These are phyloP conservation scores for Bombyx mori DNA, from an alignment of 1,140 invertebrate genomes.

Conservation along the genomic window ASM3026992v2 NC_085121.1:18422501-18423000, in stretches of 20 bases:
- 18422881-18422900: slow-evolving; percentile 40
- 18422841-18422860: slow-evolving; percentile 58
- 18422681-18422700: background rate
- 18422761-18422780: background rate
- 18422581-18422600: too few species aligned
- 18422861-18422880: slow-evolving; percentile 55
- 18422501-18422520: too few species aligned
- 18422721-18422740: too few species aligned
- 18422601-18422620: too few species aligned
- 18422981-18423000: background rate
- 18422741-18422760: too few species aligned
- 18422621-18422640: too few species aligned
- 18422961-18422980: background rate
- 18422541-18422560: too few species aligned
- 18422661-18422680: background rate
- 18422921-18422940: slow-evolving; percentile 48
- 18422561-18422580: too few species aligned
- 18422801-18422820: background rate
- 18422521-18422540: too few species aligned
- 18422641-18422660: too few species aligned
- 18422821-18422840: slow-evolving; percentile 32
- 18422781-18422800: slow-evolving; percentile 1
- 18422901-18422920: slow-evolving; percentile 54
- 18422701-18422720: too few species aligned
- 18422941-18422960: slow-evolving; percentile 43